Conservation (phyloP, 2,797 vertebrate genomes). For the Parauchenoglanis punctatus region DNA sequence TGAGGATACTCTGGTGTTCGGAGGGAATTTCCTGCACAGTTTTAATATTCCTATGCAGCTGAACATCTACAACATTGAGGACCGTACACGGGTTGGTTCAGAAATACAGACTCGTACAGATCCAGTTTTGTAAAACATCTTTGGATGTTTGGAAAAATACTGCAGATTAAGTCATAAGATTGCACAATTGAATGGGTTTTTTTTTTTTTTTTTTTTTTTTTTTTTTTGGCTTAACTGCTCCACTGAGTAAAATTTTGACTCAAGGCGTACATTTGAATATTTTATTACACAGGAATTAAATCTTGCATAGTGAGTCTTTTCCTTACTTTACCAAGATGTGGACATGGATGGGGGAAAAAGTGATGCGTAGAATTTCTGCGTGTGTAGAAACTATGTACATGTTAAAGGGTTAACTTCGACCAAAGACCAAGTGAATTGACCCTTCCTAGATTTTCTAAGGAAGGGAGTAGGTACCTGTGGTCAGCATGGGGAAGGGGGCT, state of each 20-base stretch:
- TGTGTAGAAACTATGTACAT: neutral
- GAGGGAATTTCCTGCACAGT: slow-evolving; percentile 97
- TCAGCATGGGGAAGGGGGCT: neutral
- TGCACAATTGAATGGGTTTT: too few relatives aligned
- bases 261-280: neutral
- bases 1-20: slow-evolving; percentile 94
- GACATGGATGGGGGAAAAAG: neutral
- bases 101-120: neutral
- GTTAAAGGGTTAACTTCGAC: neutral
- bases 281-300: neutral
- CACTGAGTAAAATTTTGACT: neutral
- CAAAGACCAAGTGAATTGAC: neutral
- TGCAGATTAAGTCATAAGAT: neutral
- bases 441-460: neutral
- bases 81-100: slow-evolving; percentile 88
- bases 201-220: neutral
- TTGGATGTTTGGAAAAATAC: neutral
- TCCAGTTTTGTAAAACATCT: neutral
- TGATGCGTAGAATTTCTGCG: neutral
- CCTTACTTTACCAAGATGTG: neutral
- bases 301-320: neutral
- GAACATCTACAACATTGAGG: slow-evolving; percentile 95
- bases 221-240: neutral
- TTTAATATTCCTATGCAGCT: slow-evolving; percentile 99
- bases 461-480: neutral